Conservation (phyloP, 2,888 invertebrate genomes). For the Clostera curtula region DNA sequence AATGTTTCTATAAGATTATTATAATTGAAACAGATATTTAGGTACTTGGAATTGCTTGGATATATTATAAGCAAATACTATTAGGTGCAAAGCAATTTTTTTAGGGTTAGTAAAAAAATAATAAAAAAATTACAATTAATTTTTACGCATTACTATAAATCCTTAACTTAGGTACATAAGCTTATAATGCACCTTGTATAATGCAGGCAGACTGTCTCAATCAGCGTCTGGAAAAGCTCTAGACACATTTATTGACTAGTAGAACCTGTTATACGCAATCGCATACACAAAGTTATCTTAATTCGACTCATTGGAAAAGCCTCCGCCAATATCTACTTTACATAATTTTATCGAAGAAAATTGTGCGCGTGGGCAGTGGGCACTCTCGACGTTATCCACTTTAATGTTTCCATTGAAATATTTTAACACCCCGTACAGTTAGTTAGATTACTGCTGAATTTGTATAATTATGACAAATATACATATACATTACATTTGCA, state of each 20-base stretch:
- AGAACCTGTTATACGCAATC: slow-evolving; percentile 42
- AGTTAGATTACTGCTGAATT: too few species aligned
- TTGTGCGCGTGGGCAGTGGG: slow-evolving; percentile 54
- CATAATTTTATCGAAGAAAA: slow-evolving; percentile 67
- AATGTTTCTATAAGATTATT: too few species aligned
- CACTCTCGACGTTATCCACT: slow-evolving; percentile 43
- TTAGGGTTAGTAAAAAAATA: too few species aligned
- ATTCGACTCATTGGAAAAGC: slow-evolving; percentile 59
- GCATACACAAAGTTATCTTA: slow-evolving; percentile 52
- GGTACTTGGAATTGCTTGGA: too few species aligned
- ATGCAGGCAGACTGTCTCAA: slow-evolving; percentile 17
- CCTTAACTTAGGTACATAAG: slow-evolving; percentile 4
- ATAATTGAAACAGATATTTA: too few species aligned
- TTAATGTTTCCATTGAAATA: slow-evolving; percentile 59
- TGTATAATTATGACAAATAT: too few species aligned
- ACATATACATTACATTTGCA: too few species aligned
- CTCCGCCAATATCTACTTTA: slow-evolving; percentile 59
- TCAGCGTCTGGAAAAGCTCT: slow-evolving; percentile 43
- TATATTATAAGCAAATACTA: background rate
- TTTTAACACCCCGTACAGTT: slow-evolving; percentile 32
- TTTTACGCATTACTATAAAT: too few species aligned
- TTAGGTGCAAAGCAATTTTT: too few species aligned
- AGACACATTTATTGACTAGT: slow-evolving; percentile 52
- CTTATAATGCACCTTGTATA: slow-evolving; percentile 12
- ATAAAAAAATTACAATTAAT: too few species aligned